Base-by-base conservation (phyloP, 92 coral and sea anemone species). In the Anthopleura xanthogrammica region DNA sequence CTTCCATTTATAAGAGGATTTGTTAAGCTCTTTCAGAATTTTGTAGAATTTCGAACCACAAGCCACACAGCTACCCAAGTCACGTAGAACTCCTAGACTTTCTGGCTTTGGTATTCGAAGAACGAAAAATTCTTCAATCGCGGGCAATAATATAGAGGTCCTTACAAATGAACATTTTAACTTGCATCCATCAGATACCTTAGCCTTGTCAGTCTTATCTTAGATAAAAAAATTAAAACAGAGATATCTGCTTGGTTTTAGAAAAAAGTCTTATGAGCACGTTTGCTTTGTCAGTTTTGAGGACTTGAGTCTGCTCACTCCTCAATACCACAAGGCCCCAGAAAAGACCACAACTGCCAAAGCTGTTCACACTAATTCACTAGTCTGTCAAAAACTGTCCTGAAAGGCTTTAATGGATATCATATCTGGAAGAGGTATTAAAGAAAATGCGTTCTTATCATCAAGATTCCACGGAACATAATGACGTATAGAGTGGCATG, bases 401-500 rank as follows among this genome's bases (percentile, higher is more conserved):
- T 80, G 55, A 62, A 64, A 80, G 40, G 75, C 48, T 80, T 72
- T 80, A 80, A 80, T 80, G 83, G 83, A 62, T 60, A 70, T 68
- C 41, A 41, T 81, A 81, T 70, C 84, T 43, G 77, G 20, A 81
- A 68, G 58, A 81, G 72, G 77, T 81, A 70, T 81, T 81, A 65
- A 81, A 70, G 77, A 81, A 46, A 60, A 81, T 23, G 77, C 19
- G 70, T 81, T 81, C 84, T 81, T 81, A 81, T 81, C 84, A 11
- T 22, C 60, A 68, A 81, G 65, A 81, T 81, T 60, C 77, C 75
- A 65, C 71, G 58, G 57, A 80, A 12, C 83, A 41, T 64, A 80
- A 80, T 80, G 83, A 80, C 46, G 71, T 70, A 81, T 70, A 48
- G 74, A 81, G 77, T 68, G 77, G 83, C 77, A 70, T 50, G 84